phyloP scores from a whole-genome alignment of 2,113 vertebrate genomes.

The Aplodontia rufa region DNA sequence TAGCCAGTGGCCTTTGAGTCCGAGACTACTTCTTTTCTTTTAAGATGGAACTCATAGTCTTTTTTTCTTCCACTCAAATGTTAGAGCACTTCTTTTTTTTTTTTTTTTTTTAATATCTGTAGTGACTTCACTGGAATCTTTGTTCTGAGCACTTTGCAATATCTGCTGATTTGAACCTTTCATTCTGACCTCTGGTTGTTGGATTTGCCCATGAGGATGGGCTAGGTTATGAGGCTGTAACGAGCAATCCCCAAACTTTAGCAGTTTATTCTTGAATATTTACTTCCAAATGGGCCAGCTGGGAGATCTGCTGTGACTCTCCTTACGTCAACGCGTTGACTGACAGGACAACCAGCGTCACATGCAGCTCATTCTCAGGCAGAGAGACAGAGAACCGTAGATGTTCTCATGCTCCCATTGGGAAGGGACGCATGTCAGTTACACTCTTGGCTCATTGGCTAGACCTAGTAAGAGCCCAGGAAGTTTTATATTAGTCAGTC shows the following conservation, averaged over 20 bases:
- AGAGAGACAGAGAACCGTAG: background rate
- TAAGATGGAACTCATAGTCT: background rate
- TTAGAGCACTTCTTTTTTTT: background rate
- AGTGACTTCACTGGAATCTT: background rate
- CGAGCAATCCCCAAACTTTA: background rate
- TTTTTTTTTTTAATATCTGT: background rate
- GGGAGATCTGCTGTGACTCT: background rate
- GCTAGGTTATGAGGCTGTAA: background rate
- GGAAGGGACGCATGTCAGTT: background rate
- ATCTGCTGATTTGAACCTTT: background rate
- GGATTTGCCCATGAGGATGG: background rate
- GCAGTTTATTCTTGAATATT: background rate
- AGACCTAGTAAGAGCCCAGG: background rate
- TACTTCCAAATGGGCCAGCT: background rate
- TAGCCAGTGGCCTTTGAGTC: background rate
- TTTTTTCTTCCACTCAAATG: background rate
- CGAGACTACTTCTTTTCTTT: background rate
- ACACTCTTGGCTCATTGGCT: background rate
- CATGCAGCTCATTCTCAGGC: background rate
- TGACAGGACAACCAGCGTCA: background rate
- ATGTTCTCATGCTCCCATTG: background rate
- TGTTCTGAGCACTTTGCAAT: background rate
- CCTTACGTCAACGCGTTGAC: background rate
- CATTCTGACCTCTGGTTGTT: background rate
- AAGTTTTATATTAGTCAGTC: background rate